Percentiles rank a stretch among this genome's conserved stretches.
Conservation (phyloP, 2,797 vertebrate genomes). For the Helicolenus hilgendorfi region DNA sequence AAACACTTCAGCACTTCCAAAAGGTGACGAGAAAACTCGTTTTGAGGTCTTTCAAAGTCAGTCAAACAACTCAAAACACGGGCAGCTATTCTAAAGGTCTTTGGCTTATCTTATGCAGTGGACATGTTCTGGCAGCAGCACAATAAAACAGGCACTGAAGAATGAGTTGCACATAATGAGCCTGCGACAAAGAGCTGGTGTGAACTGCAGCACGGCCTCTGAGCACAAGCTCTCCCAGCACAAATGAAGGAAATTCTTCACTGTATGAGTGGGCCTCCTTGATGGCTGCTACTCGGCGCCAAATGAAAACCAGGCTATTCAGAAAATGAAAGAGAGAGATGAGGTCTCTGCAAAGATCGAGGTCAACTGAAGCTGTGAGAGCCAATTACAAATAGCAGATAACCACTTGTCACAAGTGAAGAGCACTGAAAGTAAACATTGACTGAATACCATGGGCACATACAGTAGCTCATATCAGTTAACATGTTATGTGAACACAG, state of each 20-base stretch:
- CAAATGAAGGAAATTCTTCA: constrained; percentile 88
- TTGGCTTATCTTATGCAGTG: constrained; percentile 40
- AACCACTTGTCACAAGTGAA: not conserved
- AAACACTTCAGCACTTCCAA: not conserved
- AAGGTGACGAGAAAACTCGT: not conserved
- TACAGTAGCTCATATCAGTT: not conserved
- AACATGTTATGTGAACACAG: not conserved
- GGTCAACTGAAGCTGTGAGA: not conserved
- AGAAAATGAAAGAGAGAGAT: constrained; percentile 29
- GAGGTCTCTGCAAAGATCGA: not conserved
- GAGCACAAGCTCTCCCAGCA: constrained; percentile 62
- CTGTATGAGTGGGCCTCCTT: constrained; percentile 72
- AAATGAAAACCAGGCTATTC: constrained; percentile 59
- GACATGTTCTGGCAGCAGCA: constrained; percentile 64
- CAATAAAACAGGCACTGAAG: constrained; percentile 51
- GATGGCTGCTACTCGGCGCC: constrained; percentile 43
- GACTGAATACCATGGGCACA: not conserved
- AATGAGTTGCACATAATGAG: constrained; percentile 62
- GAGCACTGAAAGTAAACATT: not conserved
- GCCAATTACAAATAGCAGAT: not conserved
- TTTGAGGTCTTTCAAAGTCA: constrained; percentile 28
- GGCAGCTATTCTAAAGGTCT: constrained; percentile 25
- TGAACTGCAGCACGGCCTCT: constrained; percentile 67
- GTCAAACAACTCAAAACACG: constrained; percentile 36
- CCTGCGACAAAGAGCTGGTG: constrained; percentile 73